phyloP scores from a whole-genome alignment of 1,140 invertebrate genomes.

The Drosophila orosa region DNA sequence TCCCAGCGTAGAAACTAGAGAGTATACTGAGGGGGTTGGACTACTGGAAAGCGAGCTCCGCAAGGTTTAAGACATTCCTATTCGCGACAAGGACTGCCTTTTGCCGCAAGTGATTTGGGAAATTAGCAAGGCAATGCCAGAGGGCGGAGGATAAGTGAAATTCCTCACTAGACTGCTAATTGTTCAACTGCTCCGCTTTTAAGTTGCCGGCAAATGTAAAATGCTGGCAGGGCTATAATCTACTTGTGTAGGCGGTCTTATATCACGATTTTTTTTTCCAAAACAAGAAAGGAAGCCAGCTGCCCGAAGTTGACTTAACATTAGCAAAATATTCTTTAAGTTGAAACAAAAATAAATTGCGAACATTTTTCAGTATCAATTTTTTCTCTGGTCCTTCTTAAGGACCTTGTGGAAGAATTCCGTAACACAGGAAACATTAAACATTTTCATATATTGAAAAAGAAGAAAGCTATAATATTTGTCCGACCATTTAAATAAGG shows the following conservation, averaged over 20 bases:
- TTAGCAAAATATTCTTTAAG: too few relatives aligned
- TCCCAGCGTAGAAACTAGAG: neutral
- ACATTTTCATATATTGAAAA: too few relatives aligned
- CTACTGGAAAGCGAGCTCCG: constrained; percentile 4
- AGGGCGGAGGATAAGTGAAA: constrained; percentile 7
- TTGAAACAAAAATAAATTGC: too few relatives aligned
- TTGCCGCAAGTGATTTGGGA: constrained; percentile 4
- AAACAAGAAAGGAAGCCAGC: neutral
- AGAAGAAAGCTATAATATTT: too few relatives aligned
- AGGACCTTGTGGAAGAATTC: too few relatives aligned
- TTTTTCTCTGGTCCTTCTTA: neutral
- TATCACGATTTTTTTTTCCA: neutral
- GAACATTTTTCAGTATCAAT: neutral
- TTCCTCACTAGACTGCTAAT: constrained; percentile 26
- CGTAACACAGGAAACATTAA: too few relatives aligned
- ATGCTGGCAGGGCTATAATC: neutral
- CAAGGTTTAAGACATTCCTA: neutral
- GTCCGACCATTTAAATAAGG: too few relatives aligned
- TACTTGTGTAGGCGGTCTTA: constrained; percentile 1
- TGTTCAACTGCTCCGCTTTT: constrained; percentile 1
- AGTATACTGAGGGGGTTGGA: neutral
- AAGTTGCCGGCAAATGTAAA: constrained; percentile 1
- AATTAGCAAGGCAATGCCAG: constrained; percentile 18
- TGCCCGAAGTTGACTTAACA: too few relatives aligned
- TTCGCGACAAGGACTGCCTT: neutral